These are phyloP conservation scores for Ciconia maguari DNA, from an alignment of 2,113 vertebrate species.

Conservation along the genomic window DNA sequence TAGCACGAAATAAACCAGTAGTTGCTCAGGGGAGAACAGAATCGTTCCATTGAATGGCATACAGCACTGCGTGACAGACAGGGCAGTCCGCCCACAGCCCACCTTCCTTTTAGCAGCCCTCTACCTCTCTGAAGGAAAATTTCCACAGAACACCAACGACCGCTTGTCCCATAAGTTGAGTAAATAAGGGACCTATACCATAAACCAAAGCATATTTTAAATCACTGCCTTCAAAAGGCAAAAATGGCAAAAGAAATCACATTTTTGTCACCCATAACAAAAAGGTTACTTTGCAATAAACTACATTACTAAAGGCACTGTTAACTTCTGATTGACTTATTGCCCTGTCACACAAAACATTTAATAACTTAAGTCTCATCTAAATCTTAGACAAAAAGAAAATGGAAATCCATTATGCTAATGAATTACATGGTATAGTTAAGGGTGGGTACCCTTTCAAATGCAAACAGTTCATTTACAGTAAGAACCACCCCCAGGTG, in stretches of 20 bases:
- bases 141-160: not conserved
- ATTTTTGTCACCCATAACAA: not conserved
- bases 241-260: not conserved
- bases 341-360: not conserved
- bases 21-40: not conserved
- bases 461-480: not conserved
- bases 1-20: not conserved
- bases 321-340: not conserved
- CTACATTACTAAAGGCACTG: not conserved
- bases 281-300: not conserved
- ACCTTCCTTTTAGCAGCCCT: not conserved
- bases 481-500: not conserved
- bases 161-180: not conserved
- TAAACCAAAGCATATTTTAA: not conserved
- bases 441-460: not conserved
- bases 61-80: rapidly evolving
- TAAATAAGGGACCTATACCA: not conserved
- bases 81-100: not conserved
- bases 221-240: not conserved
- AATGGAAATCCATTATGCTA: not conserved
- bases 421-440: not conserved
- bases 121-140: not conserved
- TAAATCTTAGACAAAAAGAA: not conserved
- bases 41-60: rapidly evolving
- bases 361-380: not conserved